Evolutionary conservation across 2,113 vertebrate genomes (phyloP).

Genomic region (Stigmatopora nigra): DNA sequence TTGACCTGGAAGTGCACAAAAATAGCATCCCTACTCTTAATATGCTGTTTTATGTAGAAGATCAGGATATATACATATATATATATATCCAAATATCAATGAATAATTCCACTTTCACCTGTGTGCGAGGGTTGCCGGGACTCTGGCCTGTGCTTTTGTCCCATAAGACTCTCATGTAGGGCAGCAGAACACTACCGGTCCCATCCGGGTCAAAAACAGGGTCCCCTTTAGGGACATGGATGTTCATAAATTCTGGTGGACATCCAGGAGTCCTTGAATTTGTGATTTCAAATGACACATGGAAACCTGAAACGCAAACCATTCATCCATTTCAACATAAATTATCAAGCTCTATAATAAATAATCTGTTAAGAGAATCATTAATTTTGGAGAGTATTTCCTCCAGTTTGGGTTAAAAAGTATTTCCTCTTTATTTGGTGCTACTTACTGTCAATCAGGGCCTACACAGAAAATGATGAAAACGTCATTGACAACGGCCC

Average conservation of each 20-base stretch:
- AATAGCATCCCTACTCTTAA: not conserved
- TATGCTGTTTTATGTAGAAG: not conserved
- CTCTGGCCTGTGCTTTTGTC: constrained; percentile 75
- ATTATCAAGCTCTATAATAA: not conserved
- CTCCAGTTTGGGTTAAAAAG: no score
- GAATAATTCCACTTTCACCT: constrained; percentile 46
- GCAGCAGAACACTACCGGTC: constrained; percentile 72
- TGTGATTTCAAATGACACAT: constrained; percentile 69
- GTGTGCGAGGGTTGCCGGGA: constrained; percentile 83
- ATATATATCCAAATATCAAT: not conserved
- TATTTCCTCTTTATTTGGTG: not conserved
- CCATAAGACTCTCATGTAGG: constrained; percentile 82
- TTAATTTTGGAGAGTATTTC: no score
- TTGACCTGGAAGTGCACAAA: constrained; percentile 70
- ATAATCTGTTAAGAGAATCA: no score
- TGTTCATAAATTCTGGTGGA: constrained; percentile 86
- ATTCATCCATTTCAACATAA: not conserved
- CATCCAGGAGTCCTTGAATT: constrained; percentile 62
- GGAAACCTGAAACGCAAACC: constrained; percentile 67
- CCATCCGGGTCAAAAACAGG: constrained; percentile 71
- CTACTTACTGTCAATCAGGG: not conserved
- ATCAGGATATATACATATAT: no score
- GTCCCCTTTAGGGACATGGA: constrained; percentile 76
- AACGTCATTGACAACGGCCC: no score
- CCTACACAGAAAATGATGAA: not conserved